These are phyloP conservation scores for Temnopleurus reevesii DNA, from an alignment of 53 echinoderm and acorn worm species.

Conservation along the genomic window DNA sequence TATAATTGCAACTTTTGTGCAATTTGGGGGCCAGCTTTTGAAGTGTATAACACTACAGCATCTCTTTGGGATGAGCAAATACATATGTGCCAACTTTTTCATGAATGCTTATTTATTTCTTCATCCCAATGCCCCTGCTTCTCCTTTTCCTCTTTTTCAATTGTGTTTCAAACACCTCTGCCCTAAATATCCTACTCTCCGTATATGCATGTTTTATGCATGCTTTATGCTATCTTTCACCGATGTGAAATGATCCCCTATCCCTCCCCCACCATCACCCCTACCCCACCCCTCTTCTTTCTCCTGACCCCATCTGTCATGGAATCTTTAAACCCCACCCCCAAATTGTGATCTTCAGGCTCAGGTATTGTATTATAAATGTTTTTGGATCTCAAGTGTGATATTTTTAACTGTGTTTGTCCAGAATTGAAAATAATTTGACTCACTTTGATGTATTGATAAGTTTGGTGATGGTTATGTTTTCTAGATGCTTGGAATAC, in stretches of 20 bases:
- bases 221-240: background rate
- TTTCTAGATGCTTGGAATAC: background rate
- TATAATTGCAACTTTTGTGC: too few relatives aligned
- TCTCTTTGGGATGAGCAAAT: too few relatives aligned
- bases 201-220: constrained; percentile 28
- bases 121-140: background rate
- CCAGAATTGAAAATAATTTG: background rate
- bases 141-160: background rate
- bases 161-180: background rate
- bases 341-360: constrained; percentile 55
- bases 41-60: too few relatives aligned
- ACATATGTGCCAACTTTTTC: too few relatives aligned
- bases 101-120: too few relatives aligned
- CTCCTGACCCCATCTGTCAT: background rate
- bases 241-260: constrained; percentile 4
- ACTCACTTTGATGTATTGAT: background rate
- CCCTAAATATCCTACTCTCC: background rate
- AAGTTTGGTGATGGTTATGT: background rate
- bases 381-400: constrained; percentile 32
- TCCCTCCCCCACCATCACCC: background rate
- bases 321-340: constrained; percentile 20
- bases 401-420: background rate
- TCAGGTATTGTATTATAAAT: constrained; percentile 81
- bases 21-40: too few relatives aligned
- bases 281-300: background rate